Conservation (phyloP, 2,113 vertebrate genomes). For the Zosterops lateralis region DNA sequence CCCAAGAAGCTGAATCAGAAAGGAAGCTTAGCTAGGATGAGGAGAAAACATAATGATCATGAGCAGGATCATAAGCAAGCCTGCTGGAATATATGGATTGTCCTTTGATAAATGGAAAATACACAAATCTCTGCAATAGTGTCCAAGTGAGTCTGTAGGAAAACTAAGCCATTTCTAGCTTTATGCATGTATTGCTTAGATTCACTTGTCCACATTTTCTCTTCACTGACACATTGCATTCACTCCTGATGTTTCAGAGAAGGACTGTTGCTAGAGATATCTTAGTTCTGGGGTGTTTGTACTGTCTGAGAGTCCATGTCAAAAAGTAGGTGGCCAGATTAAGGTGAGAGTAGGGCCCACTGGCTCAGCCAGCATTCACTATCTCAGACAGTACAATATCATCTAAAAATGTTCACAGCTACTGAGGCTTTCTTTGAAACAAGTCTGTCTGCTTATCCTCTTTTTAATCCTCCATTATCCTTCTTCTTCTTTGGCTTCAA, state of each 20-base stretch:
- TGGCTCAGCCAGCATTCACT: neutral
- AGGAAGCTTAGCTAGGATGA: neutral
- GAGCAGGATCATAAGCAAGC: neutral
- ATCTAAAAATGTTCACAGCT: accelerated
- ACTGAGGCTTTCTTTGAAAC: neutral
- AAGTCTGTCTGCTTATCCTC: neutral
- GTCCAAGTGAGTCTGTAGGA: accelerated
- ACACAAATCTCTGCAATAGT: accelerated
- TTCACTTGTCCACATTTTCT: neutral
- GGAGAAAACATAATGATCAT: neutral
- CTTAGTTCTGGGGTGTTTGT: accelerated
- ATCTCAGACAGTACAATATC: neutral
- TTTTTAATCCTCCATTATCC: neutral
- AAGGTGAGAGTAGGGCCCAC: neutral
- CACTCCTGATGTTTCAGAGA: neutral
- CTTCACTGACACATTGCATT: neutral
- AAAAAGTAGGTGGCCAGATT: neutral
- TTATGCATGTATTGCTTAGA: accelerated
- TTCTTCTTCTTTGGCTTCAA: neutral
- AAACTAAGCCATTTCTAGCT: neutral
- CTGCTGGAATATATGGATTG: neutral
- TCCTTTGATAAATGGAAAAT: neutral
- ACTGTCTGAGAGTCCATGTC: no score
- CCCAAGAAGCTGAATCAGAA: neutral
- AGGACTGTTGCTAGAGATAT: neutral